Percentiles rank a stretch among this genome's conserved stretches.
phyloP scores from a whole-genome alignment of 1,140 invertebrate genomes.

The Proctacanthus coquilletti region DNA sequence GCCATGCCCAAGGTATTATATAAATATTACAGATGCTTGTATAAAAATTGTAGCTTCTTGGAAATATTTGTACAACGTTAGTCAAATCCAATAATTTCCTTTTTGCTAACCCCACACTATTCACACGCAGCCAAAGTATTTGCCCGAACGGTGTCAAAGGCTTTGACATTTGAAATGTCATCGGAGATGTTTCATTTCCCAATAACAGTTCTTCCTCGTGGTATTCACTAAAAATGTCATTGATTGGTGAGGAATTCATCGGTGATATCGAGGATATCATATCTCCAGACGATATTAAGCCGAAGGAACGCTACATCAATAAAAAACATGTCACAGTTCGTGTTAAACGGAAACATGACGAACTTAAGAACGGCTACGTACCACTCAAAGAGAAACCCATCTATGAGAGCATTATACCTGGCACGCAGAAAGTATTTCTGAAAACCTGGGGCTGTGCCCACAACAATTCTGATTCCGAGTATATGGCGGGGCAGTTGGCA shows the following conservation, averaged over 20 bases:
- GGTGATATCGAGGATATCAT: conserved; percentile 68
- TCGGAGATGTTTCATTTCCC: no score
- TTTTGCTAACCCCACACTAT: no score
- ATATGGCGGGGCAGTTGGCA: conserved; percentile 90
- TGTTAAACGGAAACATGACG: conserved; percentile 28
- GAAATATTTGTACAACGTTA: no score
- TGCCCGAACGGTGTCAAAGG: no score
- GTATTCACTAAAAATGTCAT: no score
- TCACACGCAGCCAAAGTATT: no score
- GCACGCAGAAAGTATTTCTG: conserved; percentile 81
- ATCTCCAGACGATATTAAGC: conserved; percentile 56
- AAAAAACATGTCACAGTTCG: conserved; percentile 49
- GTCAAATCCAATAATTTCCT: no score
- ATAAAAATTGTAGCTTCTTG: no score
- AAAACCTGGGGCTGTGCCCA: conserved; percentile 98
- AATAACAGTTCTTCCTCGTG: no score
- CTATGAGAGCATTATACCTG: conserved; percentile 54
- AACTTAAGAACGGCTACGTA: conserved; percentile 9
- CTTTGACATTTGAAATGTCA: no score
- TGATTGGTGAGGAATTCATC: conserved; percentile 9
- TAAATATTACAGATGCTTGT: no score
- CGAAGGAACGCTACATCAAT: conserved; percentile 52
- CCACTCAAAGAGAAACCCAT: conserved; percentile 11
- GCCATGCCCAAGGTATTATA: no score
- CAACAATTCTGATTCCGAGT: conserved; percentile 91